These are phyloP conservation scores for Sarcoramphus papa DNA, from an alignment of 2,797 vertebrate species.

Conservation along the genomic window DNA sequence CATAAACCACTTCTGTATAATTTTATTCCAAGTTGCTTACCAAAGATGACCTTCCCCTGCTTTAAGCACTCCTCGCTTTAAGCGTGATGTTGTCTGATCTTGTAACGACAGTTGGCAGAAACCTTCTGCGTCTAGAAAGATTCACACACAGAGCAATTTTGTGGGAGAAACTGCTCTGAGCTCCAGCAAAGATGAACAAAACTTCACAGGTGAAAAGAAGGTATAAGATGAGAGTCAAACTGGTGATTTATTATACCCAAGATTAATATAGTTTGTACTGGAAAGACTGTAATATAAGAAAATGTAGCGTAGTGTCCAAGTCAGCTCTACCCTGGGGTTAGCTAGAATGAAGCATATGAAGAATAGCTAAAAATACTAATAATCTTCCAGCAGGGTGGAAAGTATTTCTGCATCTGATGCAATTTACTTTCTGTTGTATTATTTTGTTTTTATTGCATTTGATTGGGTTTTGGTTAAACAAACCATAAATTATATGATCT, in stretches of 20 bases:
- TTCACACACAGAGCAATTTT: not conserved
- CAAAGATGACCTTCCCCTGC: not conserved
- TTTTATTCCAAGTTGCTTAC: not conserved
- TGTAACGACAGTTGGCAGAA: not conserved
- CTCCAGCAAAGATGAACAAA: conserved; percentile 21
- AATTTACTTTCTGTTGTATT: not conserved
- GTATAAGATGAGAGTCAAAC: not conserved
- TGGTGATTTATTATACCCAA: not conserved
- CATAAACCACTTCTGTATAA: not conserved
- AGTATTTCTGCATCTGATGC: not conserved
- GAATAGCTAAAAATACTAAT: not conserved
- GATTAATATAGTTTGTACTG: conserved; percentile 25
- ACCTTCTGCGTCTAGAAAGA: not conserved
- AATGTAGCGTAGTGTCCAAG: not conserved
- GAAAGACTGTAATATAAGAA: not conserved
- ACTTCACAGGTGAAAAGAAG: not conserved
- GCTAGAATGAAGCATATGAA: not conserved
- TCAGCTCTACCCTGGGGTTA: not conserved
- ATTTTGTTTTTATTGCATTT: not conserved
- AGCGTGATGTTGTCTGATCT: not conserved
- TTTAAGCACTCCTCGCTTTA: not conserved
- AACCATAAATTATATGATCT: not conserved
- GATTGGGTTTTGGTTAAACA: not conserved
- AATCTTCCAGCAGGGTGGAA: not conserved
- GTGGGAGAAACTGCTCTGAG: not conserved